These are phyloP conservation scores for Seriola dumerili DNA, from an alignment of 2,113 vertebrate species.

Conservation along the genomic window DNA sequence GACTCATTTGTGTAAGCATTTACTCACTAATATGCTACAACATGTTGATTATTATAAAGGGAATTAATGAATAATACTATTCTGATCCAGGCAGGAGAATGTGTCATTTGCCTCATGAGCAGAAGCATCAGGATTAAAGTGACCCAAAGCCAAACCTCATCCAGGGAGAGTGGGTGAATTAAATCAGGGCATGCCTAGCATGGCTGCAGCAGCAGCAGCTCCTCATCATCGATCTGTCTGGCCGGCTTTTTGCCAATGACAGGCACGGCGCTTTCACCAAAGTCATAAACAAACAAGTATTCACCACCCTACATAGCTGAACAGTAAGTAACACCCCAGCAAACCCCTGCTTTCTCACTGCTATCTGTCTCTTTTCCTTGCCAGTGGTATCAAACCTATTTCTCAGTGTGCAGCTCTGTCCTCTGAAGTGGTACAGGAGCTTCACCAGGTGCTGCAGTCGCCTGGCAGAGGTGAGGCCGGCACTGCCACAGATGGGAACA, in stretches of 20 bases:
- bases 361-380: conserved; percentile 34
- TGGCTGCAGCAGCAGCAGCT: conserved; percentile 53
- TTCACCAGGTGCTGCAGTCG: conserved; percentile 45
- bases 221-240: conserved; percentile 66
- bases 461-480: conserved; percentile 57
- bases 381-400: conserved; percentile 50
- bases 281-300: conserved; percentile 68
- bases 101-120: conserved; percentile 18
- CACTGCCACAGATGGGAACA: conserved; percentile 64
- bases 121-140: conserved; percentile 41
- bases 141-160: conserved; percentile 49
- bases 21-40: neutral
- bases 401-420: conserved; percentile 39
- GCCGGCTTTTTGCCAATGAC: conserved; percentile 69
- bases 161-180: conserved; percentile 49
- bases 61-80: conserved; percentile 6
- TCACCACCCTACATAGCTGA: conserved; percentile 41
- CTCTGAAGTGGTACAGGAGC: conserved; percentile 53
- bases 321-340: conserved; percentile 24
- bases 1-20: neutral
- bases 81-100: conserved; percentile 4
- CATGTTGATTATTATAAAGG: neutral
- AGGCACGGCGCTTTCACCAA: conserved; percentile 59
- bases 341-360: conserved; percentile 10
- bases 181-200: conserved; percentile 57